Evolutionary conservation across 2,888 invertebrate species (phyloP).

Genomic region (Panzeria rudis): DNA sequence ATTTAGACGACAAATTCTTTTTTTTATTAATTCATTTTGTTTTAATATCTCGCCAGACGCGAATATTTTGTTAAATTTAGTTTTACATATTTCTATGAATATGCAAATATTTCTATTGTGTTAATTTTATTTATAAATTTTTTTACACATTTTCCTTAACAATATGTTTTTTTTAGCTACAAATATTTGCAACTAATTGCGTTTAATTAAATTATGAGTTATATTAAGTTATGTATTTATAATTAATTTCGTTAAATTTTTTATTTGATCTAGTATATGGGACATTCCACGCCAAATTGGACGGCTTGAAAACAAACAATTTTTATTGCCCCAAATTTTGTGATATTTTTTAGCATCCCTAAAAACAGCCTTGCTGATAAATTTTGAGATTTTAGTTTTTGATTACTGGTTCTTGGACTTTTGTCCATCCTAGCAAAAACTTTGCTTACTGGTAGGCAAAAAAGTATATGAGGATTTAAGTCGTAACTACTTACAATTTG

Average conservation of each 20-base stretch:
- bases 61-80: conserved; percentile 65
- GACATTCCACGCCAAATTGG: background rate
- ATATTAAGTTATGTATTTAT: conserved; percentile 5
- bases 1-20: conserved; percentile 53
- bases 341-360: too few species aligned
- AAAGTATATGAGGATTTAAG: too few species aligned
- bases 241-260: conserved; percentile 14
- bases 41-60: conserved; percentile 60
- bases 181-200: conserved; percentile 29
- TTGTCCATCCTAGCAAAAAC: too few species aligned
- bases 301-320: background rate
- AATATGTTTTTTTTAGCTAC: background rate
- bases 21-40: conserved; percentile 62
- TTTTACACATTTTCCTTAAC: background rate
- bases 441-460: too few species aligned
- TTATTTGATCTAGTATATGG: background rate
- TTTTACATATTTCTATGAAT: conserved; percentile 53
- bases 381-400: too few species aligned
- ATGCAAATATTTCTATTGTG: conserved; percentile 64
- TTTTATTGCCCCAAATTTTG: too few species aligned
- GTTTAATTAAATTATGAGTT: conserved; percentile 32
- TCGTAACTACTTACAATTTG: too few species aligned
- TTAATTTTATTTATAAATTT: conserved; percentile 29
- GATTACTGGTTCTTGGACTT: too few species aligned
- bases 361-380: too few species aligned